Evolutionary conservation across 2,888 invertebrate species (phyloP), one percentile per base, ranked within the genome.

Genomic region (Dichetophora obliterata): DNA sequence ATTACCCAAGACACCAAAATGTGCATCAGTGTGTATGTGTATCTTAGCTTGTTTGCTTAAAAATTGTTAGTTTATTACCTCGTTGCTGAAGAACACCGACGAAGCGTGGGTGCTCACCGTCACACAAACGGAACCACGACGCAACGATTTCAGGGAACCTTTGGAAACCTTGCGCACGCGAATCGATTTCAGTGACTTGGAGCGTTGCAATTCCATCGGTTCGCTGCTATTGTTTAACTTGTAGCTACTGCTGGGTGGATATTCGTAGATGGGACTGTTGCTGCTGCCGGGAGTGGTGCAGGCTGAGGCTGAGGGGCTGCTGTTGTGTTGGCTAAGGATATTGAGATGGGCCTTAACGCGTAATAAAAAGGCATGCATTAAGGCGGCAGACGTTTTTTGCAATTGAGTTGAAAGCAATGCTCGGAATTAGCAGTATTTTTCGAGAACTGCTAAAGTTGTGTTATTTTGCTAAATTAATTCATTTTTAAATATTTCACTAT

Each of bases 161-260:
- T 84, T 84, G 4, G 86, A 86, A 72, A 82, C 78, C 78, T 85
- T 86, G 65, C 85, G 83, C 57, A 84, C 83, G 74, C 85, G 83
- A 79, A 85, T 82, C 75, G 85, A 85, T 77, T 85, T 86, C 22
- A 84, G 78, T 31, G 86, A 86, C 80, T 82, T 83, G 34, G 86
- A 82, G 27, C 85, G 83, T 78, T 85, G 82, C 78, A 85, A 79
- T 80, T 85, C 86, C 86, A 85, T 85, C 52, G 31, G 63, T n/a
- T 34, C 14, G 73, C 11, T 16, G 74, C 14, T 22, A 63, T 8
- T 16, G 61, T 6, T 54, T 8, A 34, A 31, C 59, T 68, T 5
- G 72, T 59, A 22, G 70, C 8, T 19, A 69, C 31, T 48, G 79
- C 27, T 31, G 63, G n/a, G 34, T 65, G 24, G 19, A 52, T 27